Percentiles rank a stretch among this genome's conserved stretches.
These are phyloP conservation scores for Scopus umbretta DNA, from an alignment of 2,113 vertebrate genomes.

Conservation along the genomic window DNA sequence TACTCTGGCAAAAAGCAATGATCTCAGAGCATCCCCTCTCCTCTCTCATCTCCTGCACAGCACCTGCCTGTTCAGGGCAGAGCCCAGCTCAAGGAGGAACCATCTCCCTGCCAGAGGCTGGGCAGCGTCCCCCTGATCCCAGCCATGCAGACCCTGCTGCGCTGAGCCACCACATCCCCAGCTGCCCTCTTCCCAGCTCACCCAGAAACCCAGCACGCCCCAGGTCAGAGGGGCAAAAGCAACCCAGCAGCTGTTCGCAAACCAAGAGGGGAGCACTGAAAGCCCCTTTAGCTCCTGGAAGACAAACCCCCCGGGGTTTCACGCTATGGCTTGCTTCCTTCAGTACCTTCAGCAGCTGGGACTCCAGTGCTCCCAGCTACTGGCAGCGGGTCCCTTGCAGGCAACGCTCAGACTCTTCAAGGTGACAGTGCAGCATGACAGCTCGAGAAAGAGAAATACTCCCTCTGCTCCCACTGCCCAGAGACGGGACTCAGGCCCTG, in stretches of 20 bases:
- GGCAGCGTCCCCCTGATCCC: fast-evolving
- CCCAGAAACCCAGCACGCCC: not conserved
- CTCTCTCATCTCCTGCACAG: fast-evolving
- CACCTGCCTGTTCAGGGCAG: not conserved
- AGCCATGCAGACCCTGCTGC: not conserved
- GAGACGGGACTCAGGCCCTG: not conserved
- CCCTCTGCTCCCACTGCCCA: not conserved
- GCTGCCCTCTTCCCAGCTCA: not conserved
- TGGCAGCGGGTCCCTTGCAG: not conserved
- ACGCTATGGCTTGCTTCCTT: not conserved
- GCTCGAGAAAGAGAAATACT: not conserved
- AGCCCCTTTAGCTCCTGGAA: not conserved
- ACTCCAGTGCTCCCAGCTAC: not conserved
- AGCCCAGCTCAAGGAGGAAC: not conserved
- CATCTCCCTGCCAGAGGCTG: not conserved
- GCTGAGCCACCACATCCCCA: not conserved
- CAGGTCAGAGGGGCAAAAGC: not conserved
- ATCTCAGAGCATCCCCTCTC: not conserved
- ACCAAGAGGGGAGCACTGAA: not conserved
- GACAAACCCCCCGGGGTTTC: not conserved
- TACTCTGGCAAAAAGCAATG: not conserved
- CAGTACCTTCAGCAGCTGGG: not conserved
- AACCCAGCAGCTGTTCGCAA: not conserved
- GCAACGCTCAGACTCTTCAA: not conserved
- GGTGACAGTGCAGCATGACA: not conserved